Evolutionary conservation across 2,113 vertebrate species (phyloP).

Genomic region (Channa argus): DNA sequence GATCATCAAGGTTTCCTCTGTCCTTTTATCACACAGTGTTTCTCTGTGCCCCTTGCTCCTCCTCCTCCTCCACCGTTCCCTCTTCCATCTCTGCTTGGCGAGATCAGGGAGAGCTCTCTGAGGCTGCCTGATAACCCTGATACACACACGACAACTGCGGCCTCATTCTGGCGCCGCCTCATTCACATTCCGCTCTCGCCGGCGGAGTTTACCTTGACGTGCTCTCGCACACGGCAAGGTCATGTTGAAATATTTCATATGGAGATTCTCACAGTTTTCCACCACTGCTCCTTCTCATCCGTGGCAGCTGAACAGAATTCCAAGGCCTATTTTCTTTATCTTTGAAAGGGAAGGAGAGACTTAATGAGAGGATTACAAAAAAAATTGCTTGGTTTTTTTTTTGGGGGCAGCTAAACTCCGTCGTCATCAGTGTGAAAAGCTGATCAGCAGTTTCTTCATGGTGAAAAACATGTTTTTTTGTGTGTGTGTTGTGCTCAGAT

Average conservation of each 20-base stretch:
- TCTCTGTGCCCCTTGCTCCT: constrained; percentile 34
- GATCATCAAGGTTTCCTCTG: constrained; percentile 68
- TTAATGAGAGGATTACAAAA: constrained; percentile 48
- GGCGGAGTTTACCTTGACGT: constrained; percentile 47
- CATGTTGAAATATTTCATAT: constrained; percentile 60
- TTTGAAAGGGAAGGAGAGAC: constrained; percentile 48
- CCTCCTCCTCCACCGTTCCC: constrained; percentile 17
- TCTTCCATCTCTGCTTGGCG: constrained; percentile 17
- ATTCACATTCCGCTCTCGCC: constrained; percentile 67
- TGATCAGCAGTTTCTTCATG: constrained; percentile 29
- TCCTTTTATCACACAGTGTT: constrained; percentile 58
- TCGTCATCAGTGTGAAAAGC: constrained; percentile 11
- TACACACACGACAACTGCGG: constrained; percentile 39
- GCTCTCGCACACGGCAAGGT: constrained; percentile 67
- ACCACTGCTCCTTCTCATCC: constrained; percentile 8
- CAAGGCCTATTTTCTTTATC: constrained; percentile 51
- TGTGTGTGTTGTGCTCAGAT: background rate
- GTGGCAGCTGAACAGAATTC: constrained; percentile 28
- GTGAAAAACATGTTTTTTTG: background rate
- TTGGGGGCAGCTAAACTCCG: constrained; percentile 9
- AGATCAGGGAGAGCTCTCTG: constrained; percentile 50
- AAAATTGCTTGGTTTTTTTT: background rate
- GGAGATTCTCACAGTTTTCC: constrained; percentile 42
- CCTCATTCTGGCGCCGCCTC: constrained; percentile 45
- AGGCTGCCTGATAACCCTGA: constrained; percentile 57